phyloP scores from a whole-genome alignment of 2,113 vertebrate genomes.

The Podiceps cristatus region DNA sequence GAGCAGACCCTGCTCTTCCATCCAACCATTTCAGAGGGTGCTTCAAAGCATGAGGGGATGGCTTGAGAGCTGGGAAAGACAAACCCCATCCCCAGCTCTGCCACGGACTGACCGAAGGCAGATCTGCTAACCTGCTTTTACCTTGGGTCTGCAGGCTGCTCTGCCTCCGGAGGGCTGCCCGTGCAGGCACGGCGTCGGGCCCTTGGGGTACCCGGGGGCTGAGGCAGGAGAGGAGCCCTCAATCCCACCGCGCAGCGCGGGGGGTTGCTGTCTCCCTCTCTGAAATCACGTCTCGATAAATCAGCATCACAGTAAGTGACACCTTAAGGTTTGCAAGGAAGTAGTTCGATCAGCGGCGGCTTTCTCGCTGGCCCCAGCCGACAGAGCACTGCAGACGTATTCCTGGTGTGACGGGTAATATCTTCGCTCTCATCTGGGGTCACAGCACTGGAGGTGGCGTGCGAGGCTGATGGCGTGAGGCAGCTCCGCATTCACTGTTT shows the following conservation, averaged over 20 bases:
- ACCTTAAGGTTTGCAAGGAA: not conserved
- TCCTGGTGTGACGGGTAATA: not conserved
- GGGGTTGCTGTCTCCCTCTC: not conserved
- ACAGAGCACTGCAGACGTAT: not conserved
- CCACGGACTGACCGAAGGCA: too few species aligned
- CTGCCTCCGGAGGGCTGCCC: not conserved
- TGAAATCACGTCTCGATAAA: rapidly evolving
- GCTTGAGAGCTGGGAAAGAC: not conserved
- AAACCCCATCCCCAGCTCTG: not conserved
- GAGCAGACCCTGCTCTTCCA: not conserved
- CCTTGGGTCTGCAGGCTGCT: not conserved
- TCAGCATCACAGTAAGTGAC: rapidly evolving
- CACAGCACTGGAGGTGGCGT: rapidly evolving
- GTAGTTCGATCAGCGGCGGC: not conserved
- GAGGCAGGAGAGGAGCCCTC: not conserved
- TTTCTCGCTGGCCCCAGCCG: not conserved
- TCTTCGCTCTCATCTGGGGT: not conserved
- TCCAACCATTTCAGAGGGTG: not conserved
- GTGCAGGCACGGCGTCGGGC: not conserved
- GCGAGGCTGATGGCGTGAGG: not conserved
- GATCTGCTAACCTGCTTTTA: not conserved
- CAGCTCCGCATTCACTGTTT: not conserved
- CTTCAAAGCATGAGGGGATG: not conserved
- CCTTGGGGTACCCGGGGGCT: not conserved
- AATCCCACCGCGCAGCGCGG: rapidly evolving